Evolutionary conservation across 2,113 vertebrate species (phyloP), one percentile per base, ranked within the genome.

Genomic region (Phaetusa simplex): DNA sequence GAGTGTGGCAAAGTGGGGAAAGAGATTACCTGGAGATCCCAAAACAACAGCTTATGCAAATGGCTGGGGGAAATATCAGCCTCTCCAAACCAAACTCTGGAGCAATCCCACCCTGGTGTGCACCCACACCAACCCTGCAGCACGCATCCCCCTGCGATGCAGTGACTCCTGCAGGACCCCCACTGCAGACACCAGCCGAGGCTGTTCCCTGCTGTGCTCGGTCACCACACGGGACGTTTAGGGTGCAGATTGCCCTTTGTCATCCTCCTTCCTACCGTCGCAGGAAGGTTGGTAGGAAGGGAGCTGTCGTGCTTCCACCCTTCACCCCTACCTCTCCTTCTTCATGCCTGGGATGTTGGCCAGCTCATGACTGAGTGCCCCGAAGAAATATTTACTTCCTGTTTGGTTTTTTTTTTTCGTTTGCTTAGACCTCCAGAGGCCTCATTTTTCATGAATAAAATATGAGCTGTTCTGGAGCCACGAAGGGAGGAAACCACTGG

Each of bases 361-460:
- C 83, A 96, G 72, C 59, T 36, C 72, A 52, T 3, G 12, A 89
- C 87, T 7, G 1, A 72, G 43, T 88, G 79, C 56, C 62, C 69
- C 85, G 79, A 58, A 82, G 96, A 97, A 98, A 96, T 97, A 96
- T 94, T 98, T 97, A 96, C 96, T 98, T 98, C 97, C 97, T 98
- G 95, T 61, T 97, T 32, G 59, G 24, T 15, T 43, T 27, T 27
- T 62, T 40, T 40, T 40, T 64, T 42, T n/a, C 19, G 36, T 88
- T 86, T 74, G 38, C 65, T 32, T 82, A 90, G 93, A 50, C 49
- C 93, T 97, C 96, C 78, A 85, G 85, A 95, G 96, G 96, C 92
- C 96, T 94, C 7, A 1, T 59, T 96, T 95, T 83, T 96, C 97
- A 97, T 98, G 96, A 98, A 98, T 98, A 98, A 98, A 98, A 98